Base-by-base conservation (phyloP, 2,797 vertebrate species). In the Hemitrygon akajei region DNA sequence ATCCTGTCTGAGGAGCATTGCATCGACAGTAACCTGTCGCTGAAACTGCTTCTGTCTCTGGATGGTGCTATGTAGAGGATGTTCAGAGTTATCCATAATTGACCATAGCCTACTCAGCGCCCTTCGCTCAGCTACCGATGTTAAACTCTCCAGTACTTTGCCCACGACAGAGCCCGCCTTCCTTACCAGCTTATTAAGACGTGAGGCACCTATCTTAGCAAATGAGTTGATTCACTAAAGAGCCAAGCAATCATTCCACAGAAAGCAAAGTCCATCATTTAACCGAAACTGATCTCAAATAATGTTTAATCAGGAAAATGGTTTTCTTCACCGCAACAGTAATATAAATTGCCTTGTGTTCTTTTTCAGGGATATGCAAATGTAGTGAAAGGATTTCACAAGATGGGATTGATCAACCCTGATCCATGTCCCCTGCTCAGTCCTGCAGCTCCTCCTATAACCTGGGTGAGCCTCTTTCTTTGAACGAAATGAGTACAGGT, bases 351-450 rank as follows among this genome's bases (percentile, higher is more conserved):
- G 75, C n/a, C 75, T 20, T 94, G 25, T 75, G 94, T 56, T 94
- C 95, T 95, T 30, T 96, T 95, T 58, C 95, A 99, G 98, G 98
- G 98, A 16, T 99, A 97, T 95, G 96, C 97, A 10, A 97, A 96
- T 94, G 97, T 97, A 84, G 96, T 99, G 97, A 96, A 96, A 94
- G 97, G 97, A 16, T 98, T 99, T 94, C 96, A 99, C 93, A 98
- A 98, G 95, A 94, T 99, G 94, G 98, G 98, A 94, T 96, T 99
- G 95, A 98, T 99, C 94, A 97, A 97, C 95, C 95, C 96, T 47
- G 97, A 98, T 93, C 96, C 97, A 1, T 96, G 96, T 94, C 97
- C 98, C 81, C 80, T 96, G 93, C 96, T 98, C 93, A 96, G 79
- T 30, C 95, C 95, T 30, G 95, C 95, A 1, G 95, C 95, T 0